Percentiles rank a stretch among this genome's conserved stretches.
These are phyloP conservation scores for Champsocephalus esox DNA, from an alignment of 2,797 vertebrate genomes.

Conservation along the genomic window DNA sequence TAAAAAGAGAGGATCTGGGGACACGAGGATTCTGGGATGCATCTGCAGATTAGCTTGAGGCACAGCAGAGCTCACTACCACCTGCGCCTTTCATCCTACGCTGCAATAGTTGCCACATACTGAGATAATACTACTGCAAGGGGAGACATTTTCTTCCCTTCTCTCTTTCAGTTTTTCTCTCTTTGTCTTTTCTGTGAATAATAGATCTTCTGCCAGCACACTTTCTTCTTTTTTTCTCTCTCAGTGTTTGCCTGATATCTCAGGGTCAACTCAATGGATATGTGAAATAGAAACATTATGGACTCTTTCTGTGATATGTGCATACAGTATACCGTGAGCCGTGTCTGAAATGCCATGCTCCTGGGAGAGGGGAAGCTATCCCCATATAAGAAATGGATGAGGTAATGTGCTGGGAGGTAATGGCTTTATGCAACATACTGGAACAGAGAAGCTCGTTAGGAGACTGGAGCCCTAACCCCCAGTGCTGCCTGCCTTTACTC, in stretches of 20 bases:
- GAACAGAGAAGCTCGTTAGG: slow-evolving; percentile 88
- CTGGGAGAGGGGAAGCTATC: slow-evolving; percentile 89
- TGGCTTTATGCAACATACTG: slow-evolving; percentile 90
- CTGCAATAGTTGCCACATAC: slow-evolving; percentile 70
- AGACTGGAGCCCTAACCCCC: slow-evolving; percentile 87
- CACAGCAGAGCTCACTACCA: slow-evolving; percentile 51
- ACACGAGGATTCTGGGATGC: slow-evolving; percentile 47
- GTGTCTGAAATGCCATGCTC: slow-evolving; percentile 89
- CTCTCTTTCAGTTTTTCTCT: slow-evolving; percentile 53
- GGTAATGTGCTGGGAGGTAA: slow-evolving; percentile 92
- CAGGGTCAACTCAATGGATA: slow-evolving; percentile 90
- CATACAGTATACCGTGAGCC: slow-evolving; percentile 78
- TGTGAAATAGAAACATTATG: slow-evolving; percentile 92
- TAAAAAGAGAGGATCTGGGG: slow-evolving; percentile 37
- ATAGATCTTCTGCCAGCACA: slow-evolving; percentile 81
- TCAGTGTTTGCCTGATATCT: slow-evolving; percentile 88
- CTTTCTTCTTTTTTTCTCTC: slow-evolving; percentile 83
- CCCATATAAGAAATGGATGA: slow-evolving; percentile 93
- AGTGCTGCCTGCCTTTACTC: slow-evolving; percentile 63
- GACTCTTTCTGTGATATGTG: slow-evolving; percentile 88
- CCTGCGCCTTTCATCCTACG: slow-evolving; percentile 69
- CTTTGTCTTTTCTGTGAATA: slow-evolving; percentile 65
- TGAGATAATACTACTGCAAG: slow-evolving; percentile 63
- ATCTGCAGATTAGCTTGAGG: slow-evolving; percentile 64
- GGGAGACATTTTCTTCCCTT: slow-evolving; percentile 53